phyloP scores from a whole-genome alignment of 2,113 vertebrate species.

The Thalassarche chlororhynchos region DNA sequence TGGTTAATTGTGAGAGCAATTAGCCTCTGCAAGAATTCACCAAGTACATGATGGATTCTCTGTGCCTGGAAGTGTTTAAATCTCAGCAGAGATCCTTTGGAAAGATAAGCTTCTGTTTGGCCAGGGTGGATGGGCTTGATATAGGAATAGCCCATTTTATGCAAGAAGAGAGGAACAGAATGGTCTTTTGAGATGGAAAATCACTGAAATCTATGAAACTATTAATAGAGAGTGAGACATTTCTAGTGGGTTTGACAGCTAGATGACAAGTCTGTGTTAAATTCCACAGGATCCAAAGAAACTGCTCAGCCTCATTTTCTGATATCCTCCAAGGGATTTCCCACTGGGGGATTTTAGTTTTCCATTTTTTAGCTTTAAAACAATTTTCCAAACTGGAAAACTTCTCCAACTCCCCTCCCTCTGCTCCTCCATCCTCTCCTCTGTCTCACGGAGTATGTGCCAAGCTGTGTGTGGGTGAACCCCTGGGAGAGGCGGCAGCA shows the following conservation, averaged over 20 bases:
- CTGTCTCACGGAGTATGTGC: neutral
- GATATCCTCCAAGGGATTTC: conserved; percentile 27
- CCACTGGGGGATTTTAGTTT: neutral
- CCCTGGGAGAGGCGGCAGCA: neutral
- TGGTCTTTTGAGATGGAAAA: conserved; percentile 42
- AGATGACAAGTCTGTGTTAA: conserved; percentile 41
- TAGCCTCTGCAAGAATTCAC: neutral
- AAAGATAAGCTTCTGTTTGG: neutral
- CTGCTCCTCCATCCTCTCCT: neutral
- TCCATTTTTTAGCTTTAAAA: neutral
- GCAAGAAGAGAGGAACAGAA: neutral
- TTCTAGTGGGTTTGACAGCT: conserved; percentile 41
- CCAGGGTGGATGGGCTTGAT: neutral
- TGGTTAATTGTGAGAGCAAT: conserved; percentile 15
- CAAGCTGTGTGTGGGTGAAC: neutral
- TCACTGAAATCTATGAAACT: conserved; percentile 30
- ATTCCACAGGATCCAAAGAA: conserved; percentile 32
- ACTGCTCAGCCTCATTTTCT: neutral
- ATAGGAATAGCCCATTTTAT: conserved; percentile 1
- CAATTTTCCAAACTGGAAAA: neutral
- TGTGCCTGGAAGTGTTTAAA: neutral
- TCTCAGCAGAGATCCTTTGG: neutral
- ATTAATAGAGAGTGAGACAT: conserved; percentile 49
- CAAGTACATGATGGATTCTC: neutral
- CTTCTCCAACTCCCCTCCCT: neutral